phyloP scores from a whole-genome alignment of 2,888 invertebrate genomes.

The Meteorus cinctellus region DNA sequence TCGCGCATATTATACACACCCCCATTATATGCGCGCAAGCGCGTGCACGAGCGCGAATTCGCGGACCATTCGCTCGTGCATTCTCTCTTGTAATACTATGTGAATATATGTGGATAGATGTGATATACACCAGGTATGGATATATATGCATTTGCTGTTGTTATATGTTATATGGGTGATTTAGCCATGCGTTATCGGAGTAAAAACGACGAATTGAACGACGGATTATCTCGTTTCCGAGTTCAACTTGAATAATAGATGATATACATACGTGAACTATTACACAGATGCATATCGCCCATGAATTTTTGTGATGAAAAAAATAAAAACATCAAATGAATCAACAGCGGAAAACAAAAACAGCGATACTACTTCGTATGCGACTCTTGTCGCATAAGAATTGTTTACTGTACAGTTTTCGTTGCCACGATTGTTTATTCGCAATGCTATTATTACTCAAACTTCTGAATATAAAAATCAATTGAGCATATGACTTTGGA shows the following conservation, averaged over 20 bases:
- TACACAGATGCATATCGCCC: neutral
- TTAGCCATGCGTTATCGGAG: slow-evolving; percentile 14
- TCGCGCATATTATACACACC: slow-evolving; percentile 69
- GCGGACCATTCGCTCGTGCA: slow-evolving; percentile 45
- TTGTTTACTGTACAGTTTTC: no score
- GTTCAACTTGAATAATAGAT: slow-evolving; percentile 20
- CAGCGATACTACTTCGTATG: no score
- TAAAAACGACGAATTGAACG: slow-evolving; percentile 22
- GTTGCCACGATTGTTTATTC: no score
- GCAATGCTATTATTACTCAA: no score
- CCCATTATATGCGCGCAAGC: slow-evolving; percentile 69
- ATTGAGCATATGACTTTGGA: no score
- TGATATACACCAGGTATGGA: slow-evolving; percentile 27
- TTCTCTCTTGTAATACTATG: slow-evolving; percentile 43
- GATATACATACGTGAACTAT: slow-evolving; percentile 10
- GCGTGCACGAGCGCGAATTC: slow-evolving; percentile 63
- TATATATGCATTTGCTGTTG: slow-evolving; percentile 7
- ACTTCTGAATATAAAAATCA: no score
- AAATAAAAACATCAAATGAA: neutral
- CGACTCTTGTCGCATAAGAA: no score
- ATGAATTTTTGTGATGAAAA: neutral
- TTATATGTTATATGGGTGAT: slow-evolving; percentile 13
- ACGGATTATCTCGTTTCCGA: slow-evolving; percentile 24
- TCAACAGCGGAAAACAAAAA: neutral
- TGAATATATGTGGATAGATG: slow-evolving; percentile 27